Base-by-base conservation (phyloP, 2,888 invertebrate species). In the Melinaea menophilus region DNA sequence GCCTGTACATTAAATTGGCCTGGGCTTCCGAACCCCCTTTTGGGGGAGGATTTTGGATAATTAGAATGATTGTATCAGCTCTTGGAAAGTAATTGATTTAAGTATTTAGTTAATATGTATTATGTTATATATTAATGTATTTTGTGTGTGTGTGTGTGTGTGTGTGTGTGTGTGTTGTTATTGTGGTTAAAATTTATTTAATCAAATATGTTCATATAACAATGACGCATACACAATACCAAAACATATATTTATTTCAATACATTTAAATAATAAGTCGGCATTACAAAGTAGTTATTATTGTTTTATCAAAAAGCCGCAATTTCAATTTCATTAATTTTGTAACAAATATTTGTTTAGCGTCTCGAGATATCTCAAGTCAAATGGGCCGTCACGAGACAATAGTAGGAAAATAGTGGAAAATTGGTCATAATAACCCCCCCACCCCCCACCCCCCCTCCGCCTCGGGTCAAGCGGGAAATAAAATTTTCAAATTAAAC, bases 391-490 rank as follows among this genome's bases (percentile, higher is more conserved):
- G 84, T 85, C 82, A 76, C 72, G 69, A 74, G 74, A 85, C 83
- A 83, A 84, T 83, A 77, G 78, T 71, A 78, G 78, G 81, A 79
- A 75, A 84, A 82, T 84, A 80, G 81, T 76, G 79, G 81, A 82
- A 86, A 90, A 89, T 89, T 89, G 88, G 88, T 89, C 86, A 88
- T 90, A 89, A 89, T 90, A 88, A 88, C 75, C 76, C 75, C 75
- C 72, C 73, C 71, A 75, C 68, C 61, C 58, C 75, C 75, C 76
- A 74, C 75, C 71, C 73, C 71, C 61, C 69, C 71, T 64, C 69
- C 75, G 81, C 82, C 82, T 81, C 81, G 82, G 89, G 88, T 87
- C 86, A 88, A 88, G 81, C 80, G 80, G 76, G 71, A 78, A 71
- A 76, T 70, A 72, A 85, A 88, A 86, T 86, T 88, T 86, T 86